phyloP scores from a whole-genome alignment of 2,888 invertebrate genomes.

The Oxystoma pomonae region DNA sequence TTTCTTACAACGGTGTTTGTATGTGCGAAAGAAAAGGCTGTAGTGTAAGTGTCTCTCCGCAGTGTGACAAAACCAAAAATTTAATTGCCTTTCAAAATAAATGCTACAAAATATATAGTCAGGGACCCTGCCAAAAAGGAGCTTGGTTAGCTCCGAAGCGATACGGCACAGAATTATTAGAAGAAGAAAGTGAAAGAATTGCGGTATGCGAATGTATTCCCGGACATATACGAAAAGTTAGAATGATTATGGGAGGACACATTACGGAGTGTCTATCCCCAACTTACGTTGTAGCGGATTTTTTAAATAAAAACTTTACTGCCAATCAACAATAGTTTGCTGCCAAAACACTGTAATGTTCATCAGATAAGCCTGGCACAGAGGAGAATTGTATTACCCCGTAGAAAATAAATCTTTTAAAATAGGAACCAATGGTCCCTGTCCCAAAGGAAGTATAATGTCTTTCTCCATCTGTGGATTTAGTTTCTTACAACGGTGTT shows the following conservation, averaged over 20 bases:
- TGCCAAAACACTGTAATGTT: not conserved
- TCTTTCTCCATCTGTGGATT: constrained; percentile 75
- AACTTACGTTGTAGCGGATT: constrained; percentile 60
- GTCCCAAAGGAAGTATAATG: not conserved
- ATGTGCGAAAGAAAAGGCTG: constrained; percentile 52
- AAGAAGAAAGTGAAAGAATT: not conserved
- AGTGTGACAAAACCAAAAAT: constrained; percentile 46
- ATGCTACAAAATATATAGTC: constrained; percentile 67
- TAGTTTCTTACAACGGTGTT: constrained; percentile 76
- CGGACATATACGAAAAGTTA: constrained; percentile 51
- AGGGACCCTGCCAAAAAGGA: not conserved
- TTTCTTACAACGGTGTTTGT: constrained; percentile 79
- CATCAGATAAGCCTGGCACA: too few relatives aligned
- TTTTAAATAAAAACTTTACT: constrained; percentile 53
- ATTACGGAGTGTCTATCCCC: constrained; percentile 57
- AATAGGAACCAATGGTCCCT: not conserved
- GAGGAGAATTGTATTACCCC: not conserved
- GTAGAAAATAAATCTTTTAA: not conserved
- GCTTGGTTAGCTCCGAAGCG: not conserved
- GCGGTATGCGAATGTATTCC: constrained; percentile 62
- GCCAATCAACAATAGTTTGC: not conserved
- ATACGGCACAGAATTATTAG: not conserved
- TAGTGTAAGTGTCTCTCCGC: constrained; percentile 12
- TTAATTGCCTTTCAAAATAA: constrained; percentile 59
- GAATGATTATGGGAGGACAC: constrained; percentile 37